These are phyloP conservation scores for Sinotaia quadrata DNA, from an alignment of 2,888 invertebrate genomes.

Conservation along the genomic window DNA sequence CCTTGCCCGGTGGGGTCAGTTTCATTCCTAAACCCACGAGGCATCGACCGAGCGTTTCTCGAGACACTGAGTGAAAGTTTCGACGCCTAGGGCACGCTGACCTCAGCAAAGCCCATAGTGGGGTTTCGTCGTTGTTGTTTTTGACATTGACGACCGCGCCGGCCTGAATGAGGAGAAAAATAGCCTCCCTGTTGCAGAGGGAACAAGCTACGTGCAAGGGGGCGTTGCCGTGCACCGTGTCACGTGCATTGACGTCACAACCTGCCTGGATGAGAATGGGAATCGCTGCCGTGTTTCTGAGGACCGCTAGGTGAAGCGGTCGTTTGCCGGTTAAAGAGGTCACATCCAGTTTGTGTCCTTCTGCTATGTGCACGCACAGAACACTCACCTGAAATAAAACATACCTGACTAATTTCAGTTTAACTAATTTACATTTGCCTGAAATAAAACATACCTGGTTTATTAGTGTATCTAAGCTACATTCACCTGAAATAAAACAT, in stretches of 20 bases:
- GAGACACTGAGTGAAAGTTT: conserved; percentile 48
- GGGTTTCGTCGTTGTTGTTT: conserved; percentile 47
- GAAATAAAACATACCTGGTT: too few species aligned
- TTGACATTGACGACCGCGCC: conserved; percentile 48
- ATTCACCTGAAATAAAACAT: too few species aligned
- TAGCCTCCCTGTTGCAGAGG: conserved; percentile 36
- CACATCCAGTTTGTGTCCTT: too few species aligned
- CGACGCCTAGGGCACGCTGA: conserved; percentile 35
- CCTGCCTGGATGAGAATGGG: conserved; percentile 40
- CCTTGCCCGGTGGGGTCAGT: conserved; percentile 38
- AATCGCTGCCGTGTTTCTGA: conserved; percentile 38
- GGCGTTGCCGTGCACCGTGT: conserved; percentile 46
- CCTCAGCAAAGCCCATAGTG: conserved; percentile 47
- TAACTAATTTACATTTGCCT: too few species aligned
- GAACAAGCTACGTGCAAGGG: conserved; percentile 53
- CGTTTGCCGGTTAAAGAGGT: conserved; percentile 42
- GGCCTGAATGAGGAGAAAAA: conserved; percentile 40
- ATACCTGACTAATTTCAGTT: too few species aligned
- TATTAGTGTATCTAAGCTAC: too few species aligned
- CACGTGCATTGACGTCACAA: conserved; percentile 49
- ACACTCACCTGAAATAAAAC: too few species aligned
- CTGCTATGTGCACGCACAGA: too few species aligned
- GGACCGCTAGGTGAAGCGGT: conserved; percentile 47
- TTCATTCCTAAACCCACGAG: conserved; percentile 46
- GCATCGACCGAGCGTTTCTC: conserved; percentile 41